Base-by-base conservation (phyloP, 2,888 invertebrate species). In the Eledona agricola region DNA sequence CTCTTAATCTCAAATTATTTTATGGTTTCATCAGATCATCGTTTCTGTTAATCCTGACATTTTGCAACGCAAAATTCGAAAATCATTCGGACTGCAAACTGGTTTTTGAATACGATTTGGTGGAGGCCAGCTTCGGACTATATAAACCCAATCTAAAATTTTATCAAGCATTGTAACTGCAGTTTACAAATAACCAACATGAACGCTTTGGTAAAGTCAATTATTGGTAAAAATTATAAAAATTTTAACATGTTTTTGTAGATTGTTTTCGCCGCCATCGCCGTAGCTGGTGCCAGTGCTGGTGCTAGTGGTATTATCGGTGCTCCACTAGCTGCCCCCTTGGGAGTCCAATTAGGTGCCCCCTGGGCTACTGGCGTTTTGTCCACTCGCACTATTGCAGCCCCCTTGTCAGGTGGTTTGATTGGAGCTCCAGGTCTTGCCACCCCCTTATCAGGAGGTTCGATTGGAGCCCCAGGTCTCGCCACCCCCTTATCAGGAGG, bases 31-130 rank as follows among this genome's bases (percentile, higher is more conserved):
- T n/a, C n/a, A n/a, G n/a, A n/a, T n/a, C n/a, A n/a, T n/a, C n/a
- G n/a, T n/a, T n/a, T n/a, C n/a, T n/a, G n/a, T 11, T 34, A n/a
- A 11, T 15, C 20, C 12, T 45, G 34, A 45, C 45, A 45, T 45
- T 45, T 42, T 17, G 10, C 7, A 10, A 17, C 34, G 22, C 4
- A 32, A 45, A 22, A 19, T 17, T 1, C 16, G 16, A 42, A 32
- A 47, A 47, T 31, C n/a, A n/a, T n/a, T n/a, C n/a, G n/a, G n/a
- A n/a, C n/a, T n/a, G n/a, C 20, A 31, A 50, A 50, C 50, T 16
- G 40, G 50, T 50, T 42, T 50, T 50, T 50, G n/a, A 23, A 22
- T 31, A n/a, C n/a, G n/a, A n/a, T 23, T 32, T 23, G 34, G 45
- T 45, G 45, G 45, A 45, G 45, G 45, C 22, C 45, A 34, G 5